phyloP scores from a whole-genome alignment of 2,113 vertebrate genomes.

The Glaucomys volans region DNA sequence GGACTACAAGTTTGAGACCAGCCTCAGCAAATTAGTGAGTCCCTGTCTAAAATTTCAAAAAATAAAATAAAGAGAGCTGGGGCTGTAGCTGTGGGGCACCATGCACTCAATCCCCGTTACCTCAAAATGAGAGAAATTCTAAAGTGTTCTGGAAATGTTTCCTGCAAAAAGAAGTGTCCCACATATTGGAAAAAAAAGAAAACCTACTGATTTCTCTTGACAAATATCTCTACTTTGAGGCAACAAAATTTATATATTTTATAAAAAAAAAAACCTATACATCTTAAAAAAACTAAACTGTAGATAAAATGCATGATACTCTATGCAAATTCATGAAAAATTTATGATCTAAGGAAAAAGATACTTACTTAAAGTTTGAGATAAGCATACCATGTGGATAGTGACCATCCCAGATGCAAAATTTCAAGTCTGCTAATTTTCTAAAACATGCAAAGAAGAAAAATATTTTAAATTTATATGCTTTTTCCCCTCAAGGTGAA shows the following conservation, averaged over 20 bases:
- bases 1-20: no score
- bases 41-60: no score
- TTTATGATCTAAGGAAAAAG: neutral
- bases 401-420: neutral
- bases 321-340: neutral
- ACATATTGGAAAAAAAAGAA: neutral
- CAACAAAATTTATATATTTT: neutral
- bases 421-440: constrained; percentile 13
- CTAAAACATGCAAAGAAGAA: neutral
- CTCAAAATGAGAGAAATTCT: no score
- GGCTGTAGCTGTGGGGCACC: no score
- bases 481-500: neutral
- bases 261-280: neutral
- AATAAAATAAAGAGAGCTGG: no score
- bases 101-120: no score
- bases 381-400: neutral
- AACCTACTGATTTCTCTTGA: neutral
- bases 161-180: neutral
- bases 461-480: neutral
- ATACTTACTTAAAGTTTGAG: neutral
- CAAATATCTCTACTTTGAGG: neutral
- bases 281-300: neutral
- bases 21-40: no score
- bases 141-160: neutral
- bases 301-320: neutral